A percentile compares a stretch with the other conserved stretches of the same genome.
phyloP scores from a whole-genome alignment of 2,888 invertebrate species.

The Drosophila quinaria region DNA sequence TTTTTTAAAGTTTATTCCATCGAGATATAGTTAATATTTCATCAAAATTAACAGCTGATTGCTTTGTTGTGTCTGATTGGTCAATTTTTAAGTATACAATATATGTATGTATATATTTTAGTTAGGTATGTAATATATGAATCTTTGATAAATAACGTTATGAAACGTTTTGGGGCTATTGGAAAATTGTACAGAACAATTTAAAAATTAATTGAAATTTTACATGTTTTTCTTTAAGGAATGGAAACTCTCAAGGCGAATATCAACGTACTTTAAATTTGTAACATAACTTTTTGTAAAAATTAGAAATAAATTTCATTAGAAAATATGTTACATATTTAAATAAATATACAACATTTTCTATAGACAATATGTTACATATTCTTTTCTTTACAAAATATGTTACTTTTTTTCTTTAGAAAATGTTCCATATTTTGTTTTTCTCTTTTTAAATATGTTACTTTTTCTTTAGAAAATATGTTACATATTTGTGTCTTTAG shows the following conservation, averaged over 20 bases:
- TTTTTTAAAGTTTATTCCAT: neutral
- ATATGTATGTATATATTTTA: neutral
- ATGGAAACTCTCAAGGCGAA: neutral
- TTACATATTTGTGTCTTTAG: too few species aligned
- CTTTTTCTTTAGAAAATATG: neutral
- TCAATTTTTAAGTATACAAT: too few species aligned
- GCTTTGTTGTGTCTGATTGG: too few species aligned
- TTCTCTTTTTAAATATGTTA: neutral
- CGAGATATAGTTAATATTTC: neutral
- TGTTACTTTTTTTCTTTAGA: neutral
- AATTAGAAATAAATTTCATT: neutral
- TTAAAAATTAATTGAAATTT: too few species aligned
- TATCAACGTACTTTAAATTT: neutral
- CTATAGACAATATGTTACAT: neutral
- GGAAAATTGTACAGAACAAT: too few species aligned
- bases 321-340: neutral
- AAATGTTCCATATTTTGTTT: neutral
- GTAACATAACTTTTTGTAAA: too few species aligned
- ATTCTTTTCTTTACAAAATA: neutral
- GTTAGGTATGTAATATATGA: too few species aligned
- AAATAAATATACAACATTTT: neutral
- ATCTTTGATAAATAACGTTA: too few species aligned
- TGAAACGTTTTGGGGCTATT: too few species aligned
- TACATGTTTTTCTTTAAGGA: neutral
- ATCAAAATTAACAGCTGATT: too few species aligned